A percentile compares a stretch with the other conserved stretches of the same genome.
Evolutionary conservation across 2,888 invertebrate genomes (phyloP).

Genomic region (Atrina japonica): DNA sequence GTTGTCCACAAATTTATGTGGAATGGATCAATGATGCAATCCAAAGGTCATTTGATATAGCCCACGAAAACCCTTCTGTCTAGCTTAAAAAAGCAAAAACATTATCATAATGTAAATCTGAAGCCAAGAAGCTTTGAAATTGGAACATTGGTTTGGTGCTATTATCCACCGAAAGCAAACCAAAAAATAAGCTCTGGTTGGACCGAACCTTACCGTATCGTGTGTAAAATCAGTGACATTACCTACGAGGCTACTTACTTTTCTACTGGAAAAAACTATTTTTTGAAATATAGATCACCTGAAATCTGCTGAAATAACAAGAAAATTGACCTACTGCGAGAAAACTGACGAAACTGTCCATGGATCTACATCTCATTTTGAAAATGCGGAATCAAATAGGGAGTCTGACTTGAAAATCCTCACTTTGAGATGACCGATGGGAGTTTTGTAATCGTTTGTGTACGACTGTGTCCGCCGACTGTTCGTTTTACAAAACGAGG

Average conservation of each 20-base stretch:
- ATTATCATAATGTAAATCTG: slow-evolving; percentile 23
- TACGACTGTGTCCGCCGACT: not conserved
- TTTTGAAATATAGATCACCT: not conserved
- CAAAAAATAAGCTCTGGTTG: not conserved
- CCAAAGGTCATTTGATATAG: slow-evolving; percentile 7
- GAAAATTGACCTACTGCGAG: not conserved
- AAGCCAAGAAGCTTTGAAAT: not conserved
- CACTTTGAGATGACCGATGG: no score
- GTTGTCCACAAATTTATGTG: not conserved
- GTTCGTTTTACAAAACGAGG: not conserved
- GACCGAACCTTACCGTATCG: not conserved
- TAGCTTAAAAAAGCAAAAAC: slow-evolving; percentile 23
- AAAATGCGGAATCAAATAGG: no score
- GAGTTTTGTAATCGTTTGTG: no score
- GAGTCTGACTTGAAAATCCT: not conserved
- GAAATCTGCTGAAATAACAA: not conserved
- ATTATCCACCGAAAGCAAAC: slow-evolving; percentile 14
- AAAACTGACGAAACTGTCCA: not conserved
- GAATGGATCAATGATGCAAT: slow-evolving; percentile 13
- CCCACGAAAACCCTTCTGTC: slow-evolving; percentile 22
- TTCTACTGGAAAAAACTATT: not conserved
- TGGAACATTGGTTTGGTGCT: slow-evolving; percentile 9
- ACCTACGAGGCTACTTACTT: not conserved
- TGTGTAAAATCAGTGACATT: not conserved
- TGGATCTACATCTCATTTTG: not conserved